Conservation (phyloP, 2,113 vertebrate species). For the Leptodactylus fuscus region DNA sequence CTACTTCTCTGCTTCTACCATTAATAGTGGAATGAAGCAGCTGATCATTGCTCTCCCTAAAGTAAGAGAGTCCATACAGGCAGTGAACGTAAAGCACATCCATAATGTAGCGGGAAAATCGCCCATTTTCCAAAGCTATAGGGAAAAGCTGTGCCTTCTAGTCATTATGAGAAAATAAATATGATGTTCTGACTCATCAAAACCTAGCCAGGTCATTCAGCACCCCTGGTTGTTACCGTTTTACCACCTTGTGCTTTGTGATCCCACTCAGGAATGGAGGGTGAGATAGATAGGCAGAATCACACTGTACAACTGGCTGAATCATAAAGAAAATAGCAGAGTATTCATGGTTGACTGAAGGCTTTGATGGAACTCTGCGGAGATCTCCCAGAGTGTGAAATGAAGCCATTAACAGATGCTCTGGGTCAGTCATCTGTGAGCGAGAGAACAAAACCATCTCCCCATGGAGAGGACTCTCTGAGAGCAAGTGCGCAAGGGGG, state of each 20-base stretch:
- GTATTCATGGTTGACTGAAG: constrained; percentile 49
- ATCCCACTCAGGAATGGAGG: neutral
- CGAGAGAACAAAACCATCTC: constrained; percentile 30
- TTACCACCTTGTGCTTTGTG: neutral
- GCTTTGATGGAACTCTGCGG: constrained; percentile 45
- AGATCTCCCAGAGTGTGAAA: constrained; percentile 53
- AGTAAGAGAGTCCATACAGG: constrained; percentile 12
- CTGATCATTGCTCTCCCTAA: constrained; percentile 1
- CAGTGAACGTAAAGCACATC: neutral
- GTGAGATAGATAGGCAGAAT: neutral
- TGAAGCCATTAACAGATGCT: constrained; percentile 50
- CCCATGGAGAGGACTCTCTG: neutral
- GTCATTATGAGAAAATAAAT: neutral
- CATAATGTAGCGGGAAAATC: neutral
- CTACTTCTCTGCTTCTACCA: neutral
- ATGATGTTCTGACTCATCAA: neutral
- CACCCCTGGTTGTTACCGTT: neutral
- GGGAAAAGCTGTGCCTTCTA: neutral
- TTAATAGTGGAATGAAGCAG: neutral
- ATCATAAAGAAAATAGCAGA: constrained; percentile 25
- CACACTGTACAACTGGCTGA: constrained; percentile 4
- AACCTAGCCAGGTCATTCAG: neutral
- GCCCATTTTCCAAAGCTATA: neutral
- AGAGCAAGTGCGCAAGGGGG: neutral
- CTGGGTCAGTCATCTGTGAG: constrained; percentile 48